Percentiles rank a stretch among this genome's conserved stretches.
These are phyloP conservation scores for Hirtodrosophila trivittata DNA, from an alignment of 2,888 invertebrate genomes.

Conservation along the genomic window DNA sequence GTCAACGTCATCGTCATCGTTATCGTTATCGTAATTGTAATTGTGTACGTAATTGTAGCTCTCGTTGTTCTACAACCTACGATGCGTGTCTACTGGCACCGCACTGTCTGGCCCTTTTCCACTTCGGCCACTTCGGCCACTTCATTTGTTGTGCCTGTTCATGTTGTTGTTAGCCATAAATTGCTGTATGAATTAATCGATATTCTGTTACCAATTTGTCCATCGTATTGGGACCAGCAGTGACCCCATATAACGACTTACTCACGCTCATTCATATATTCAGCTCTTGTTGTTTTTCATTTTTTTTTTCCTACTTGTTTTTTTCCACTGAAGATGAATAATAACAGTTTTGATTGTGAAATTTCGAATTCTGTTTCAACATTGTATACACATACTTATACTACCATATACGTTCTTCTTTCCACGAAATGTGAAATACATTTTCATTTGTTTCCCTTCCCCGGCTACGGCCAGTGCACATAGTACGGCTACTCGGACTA, in stretches of 20 bases:
- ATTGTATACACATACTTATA: constrained; percentile 15
- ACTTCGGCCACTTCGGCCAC: not conserved
- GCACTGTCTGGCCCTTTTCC: constrained; percentile 21
- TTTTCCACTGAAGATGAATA: constrained; percentile 29
- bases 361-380: not conserved
- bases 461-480: constrained; percentile 8
- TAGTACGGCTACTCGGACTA: not conserved
- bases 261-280: not conserved
- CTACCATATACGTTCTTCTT: constrained; percentile 2
- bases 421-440: constrained; percentile 32
- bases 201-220: constrained; percentile 23
- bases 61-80: constrained; percentile 1
- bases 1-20: constrained; percentile 9
- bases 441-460: not conserved
- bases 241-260: not conserved
- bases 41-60: constrained; percentile 21
- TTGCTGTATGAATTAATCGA: constrained; percentile 38
- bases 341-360: constrained; percentile 25
- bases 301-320: constrained; percentile 2
- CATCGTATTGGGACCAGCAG: not conserved
- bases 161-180: constrained; percentile 25
- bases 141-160: constrained; percentile 1
- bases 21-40: constrained; percentile 27
- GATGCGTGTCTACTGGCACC: constrained; percentile 23
- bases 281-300: not conserved